These are phyloP conservation scores for Luperina nickerlii DNA, from an alignment of 2,888 invertebrate species.

Conservation along the genomic window DNA sequence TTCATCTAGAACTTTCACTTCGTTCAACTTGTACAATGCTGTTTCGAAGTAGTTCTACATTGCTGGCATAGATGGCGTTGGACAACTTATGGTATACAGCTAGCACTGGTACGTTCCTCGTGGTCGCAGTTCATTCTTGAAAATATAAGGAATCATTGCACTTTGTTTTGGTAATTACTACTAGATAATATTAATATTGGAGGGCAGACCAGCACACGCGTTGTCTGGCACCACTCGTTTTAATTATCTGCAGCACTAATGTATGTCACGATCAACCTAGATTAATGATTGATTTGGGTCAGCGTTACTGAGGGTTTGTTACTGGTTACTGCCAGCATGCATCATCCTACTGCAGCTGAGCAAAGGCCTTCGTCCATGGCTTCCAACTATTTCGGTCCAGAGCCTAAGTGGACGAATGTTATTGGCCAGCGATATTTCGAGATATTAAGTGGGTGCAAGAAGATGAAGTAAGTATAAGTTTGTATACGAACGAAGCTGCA, in stretches of 20 bases:
- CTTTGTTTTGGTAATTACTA: background rate
- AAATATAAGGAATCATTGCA: background rate
- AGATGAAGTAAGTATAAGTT: background rate
- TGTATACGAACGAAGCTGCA: background rate
- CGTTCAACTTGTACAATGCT: background rate
- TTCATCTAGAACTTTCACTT: conserved; percentile 26
- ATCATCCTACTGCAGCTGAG: background rate
- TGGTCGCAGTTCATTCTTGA: background rate
- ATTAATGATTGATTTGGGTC: too few relatives aligned
- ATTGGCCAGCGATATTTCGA: background rate
- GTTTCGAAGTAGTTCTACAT: conserved; percentile 18
- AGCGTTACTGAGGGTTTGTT: too few relatives aligned
- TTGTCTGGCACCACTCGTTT: too few relatives aligned
- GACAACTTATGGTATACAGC: background rate
- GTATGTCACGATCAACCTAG: too few relatives aligned
- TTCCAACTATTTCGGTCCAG: background rate
- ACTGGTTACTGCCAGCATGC: background rate
- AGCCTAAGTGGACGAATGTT: background rate
- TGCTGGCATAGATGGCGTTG: conserved; percentile 42
- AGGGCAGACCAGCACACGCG: background rate
- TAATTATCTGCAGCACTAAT: too few relatives aligned
- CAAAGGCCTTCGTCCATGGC: background rate
- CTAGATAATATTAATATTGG: background rate
- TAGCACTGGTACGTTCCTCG: background rate
- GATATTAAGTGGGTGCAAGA: background rate